These are phyloP conservation scores for Oegoconia quadripuncta DNA, from an alignment of 2,888 invertebrate species.

Conservation along the genomic window DNA sequence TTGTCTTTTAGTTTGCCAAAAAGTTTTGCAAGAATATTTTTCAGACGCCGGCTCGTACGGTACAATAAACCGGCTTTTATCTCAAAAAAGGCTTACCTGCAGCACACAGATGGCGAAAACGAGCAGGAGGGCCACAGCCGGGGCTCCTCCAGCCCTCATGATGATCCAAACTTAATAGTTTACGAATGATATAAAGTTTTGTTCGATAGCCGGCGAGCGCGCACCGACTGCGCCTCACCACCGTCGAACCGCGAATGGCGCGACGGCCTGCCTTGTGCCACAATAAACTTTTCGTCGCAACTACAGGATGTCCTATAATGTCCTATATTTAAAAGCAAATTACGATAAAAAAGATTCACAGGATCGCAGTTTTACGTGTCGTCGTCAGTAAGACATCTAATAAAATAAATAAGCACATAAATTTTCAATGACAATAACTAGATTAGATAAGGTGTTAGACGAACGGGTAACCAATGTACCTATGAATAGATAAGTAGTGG, in stretches of 20 bases:
- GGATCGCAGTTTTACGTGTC: too few relatives aligned
- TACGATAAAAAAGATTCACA: too few relatives aligned
- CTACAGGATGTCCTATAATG: slow-evolving; percentile 18
- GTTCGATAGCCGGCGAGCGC: slow-evolving; percentile 41
- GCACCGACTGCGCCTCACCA: slow-evolving; percentile 58
- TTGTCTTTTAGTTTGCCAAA: slow-evolving; percentile 26
- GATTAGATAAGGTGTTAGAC: too few relatives aligned
- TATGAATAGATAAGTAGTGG: too few relatives aligned
- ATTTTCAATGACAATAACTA: too few relatives aligned
- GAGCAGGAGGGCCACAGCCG: slow-evolving; percentile 47
- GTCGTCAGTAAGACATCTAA: too few relatives aligned
- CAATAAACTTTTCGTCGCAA: slow-evolving; percentile 34
- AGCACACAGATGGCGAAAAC: slow-evolving; percentile 31
- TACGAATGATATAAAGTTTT: slow-evolving; percentile 52
- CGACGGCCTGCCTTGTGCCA: slow-evolving; percentile 24
- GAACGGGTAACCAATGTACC: too few relatives aligned
- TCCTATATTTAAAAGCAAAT: too few relatives aligned
- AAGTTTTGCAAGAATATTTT: slow-evolving; percentile 33
- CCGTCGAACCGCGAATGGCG: slow-evolving; percentile 63
- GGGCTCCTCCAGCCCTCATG: slow-evolving; percentile 55
- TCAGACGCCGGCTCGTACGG: slow-evolving; percentile 20
- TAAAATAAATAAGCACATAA: too few relatives aligned
- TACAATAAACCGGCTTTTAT: slow-evolving; percentile 6
- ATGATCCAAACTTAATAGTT: slow-evolving; percentile 28
- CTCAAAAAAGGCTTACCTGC: slow-evolving; percentile 29